Evolutionary conservation across 2,113 vertebrate species (phyloP), one percentile per base, ranked within the genome.

Genomic region (Corythoichthys intestinalis): DNA sequence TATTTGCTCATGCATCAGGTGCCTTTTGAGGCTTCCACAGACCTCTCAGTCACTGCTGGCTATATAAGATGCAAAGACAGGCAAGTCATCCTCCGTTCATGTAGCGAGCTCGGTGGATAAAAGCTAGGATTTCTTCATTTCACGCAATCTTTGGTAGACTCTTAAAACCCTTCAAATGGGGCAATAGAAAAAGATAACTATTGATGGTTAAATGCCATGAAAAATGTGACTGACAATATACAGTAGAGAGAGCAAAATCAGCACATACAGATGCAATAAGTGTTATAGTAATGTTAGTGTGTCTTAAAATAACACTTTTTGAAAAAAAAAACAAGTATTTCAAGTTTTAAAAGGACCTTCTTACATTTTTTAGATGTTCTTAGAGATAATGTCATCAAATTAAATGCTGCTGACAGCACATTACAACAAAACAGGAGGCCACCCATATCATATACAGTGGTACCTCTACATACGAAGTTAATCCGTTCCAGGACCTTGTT

Each of bases 41-140:
- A 81, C 83, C 74, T 69, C 62, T 86, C 78, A 79, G 66, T 64
- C 61, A 56, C 73, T 70, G 46, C 38, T 50, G 47, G 59, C 76
- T 4, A 52, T 69, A 7, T 1, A 44, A 73, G 77, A 73, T 60
- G 67, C 74, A 75, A 73, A 81, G 60, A 77, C 75, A 74, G 70
- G 65, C 66, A 65, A 74, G 69, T 69, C 63, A 72, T 71, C 69
- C 67, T 70, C 67, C 75, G 79, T 83, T 83, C 70, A 64, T 75
- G 78, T 82, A 2, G 63, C 66, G 74, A 63, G 56, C 68, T 70
- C 66, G 77, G 69, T 79, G 75, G 85, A 86, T 87, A 77, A 81
- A 87, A 83, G 82, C 80, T 83, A 71, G 73, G 76, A 77, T 82
- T 87, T 85, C 67, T 81, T 53, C 52, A 75, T 85, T 87, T 84